Percentiles rank a stretch among this genome's conserved stretches.
Evolutionary conservation across 2,797 vertebrate species (phyloP).

Genomic region (Chelon labrosus): DNA sequence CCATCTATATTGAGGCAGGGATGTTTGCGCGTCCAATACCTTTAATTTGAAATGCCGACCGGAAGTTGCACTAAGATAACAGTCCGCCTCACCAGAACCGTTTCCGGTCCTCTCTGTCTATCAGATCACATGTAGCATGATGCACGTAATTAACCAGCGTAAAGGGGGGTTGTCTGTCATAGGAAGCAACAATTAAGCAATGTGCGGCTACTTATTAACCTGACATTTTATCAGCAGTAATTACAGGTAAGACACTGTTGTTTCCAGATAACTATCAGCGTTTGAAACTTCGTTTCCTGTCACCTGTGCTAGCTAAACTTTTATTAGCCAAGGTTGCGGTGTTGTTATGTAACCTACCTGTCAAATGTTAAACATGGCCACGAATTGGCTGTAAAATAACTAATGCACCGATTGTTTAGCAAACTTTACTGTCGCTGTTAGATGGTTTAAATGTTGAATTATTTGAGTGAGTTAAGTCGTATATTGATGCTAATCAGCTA

Average conservation of each 20-base stretch:
- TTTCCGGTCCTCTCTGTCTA: not conserved
- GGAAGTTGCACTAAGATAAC: not conserved
- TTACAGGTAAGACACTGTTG: slow-evolving; percentile 50
- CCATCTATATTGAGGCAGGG: too few relatives aligned
- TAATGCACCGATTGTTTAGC: not conserved
- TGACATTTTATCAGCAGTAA: not conserved
- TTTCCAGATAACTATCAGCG: not conserved
- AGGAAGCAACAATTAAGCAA: not conserved
- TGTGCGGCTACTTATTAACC: not conserved
- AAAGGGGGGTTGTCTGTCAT: too few relatives aligned
- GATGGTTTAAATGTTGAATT: not conserved
- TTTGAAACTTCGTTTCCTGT: not conserved
- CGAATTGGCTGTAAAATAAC: not conserved
- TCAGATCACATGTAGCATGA: slow-evolving; percentile 11
- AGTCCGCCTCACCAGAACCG: not conserved
- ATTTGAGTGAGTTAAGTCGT: not conserved
- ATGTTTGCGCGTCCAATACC: not conserved
- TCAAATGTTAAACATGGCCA: not conserved
- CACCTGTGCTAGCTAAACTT: not conserved
- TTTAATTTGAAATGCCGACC: slow-evolving; percentile 2
- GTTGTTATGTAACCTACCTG: not conserved
- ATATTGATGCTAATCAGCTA: not conserved
- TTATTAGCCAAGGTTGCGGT: too few relatives aligned
- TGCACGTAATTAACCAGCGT: slow-evolving; percentile 17
- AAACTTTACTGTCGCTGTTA: fast-evolving